Evolutionary conservation across 2,113 vertebrate genomes (phyloP).

Genomic region (Seriola rivoliana): DNA sequence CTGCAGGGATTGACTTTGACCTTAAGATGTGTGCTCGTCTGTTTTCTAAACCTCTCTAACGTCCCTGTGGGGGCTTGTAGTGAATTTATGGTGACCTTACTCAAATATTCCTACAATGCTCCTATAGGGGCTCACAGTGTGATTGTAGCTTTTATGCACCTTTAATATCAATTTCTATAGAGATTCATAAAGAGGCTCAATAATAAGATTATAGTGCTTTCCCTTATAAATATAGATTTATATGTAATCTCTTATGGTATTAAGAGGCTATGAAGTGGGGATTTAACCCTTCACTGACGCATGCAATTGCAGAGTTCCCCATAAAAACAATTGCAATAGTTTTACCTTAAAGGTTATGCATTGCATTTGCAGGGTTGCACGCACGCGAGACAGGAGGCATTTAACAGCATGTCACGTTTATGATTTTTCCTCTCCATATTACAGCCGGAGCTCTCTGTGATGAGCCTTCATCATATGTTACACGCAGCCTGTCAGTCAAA

Average conservation of each 20-base stretch:
- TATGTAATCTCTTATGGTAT: conserved; percentile 2
- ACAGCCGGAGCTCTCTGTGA: neutral
- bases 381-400: conserved; percentile 21
- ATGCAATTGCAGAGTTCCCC: neutral
- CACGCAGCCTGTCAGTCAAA: conserved; percentile 45
- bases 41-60: conserved; percentile 6
- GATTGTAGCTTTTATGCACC: neutral
- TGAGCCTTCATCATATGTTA: neutral
- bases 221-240: neutral
- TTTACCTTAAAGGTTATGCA: conserved; percentile 9
- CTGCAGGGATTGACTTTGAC: conserved; percentile 34
- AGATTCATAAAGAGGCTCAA: conserved; percentile 8
- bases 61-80: neutral
- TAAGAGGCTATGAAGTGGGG: neutral
- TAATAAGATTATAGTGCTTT: conserved; percentile 4
- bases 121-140: no score
- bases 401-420: conserved; percentile 50
- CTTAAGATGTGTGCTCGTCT: conserved; percentile 1
- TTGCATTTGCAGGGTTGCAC: conserved; percentile 52
- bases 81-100: conserved; percentile 6
- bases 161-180: neutral
- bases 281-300: conserved; percentile 18
- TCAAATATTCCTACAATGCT: neutral
- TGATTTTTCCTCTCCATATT: neutral
- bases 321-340: neutral